Base-by-base conservation (phyloP, 2,797 vertebrate species). In the Oreonectes daqikongensis region DNA sequence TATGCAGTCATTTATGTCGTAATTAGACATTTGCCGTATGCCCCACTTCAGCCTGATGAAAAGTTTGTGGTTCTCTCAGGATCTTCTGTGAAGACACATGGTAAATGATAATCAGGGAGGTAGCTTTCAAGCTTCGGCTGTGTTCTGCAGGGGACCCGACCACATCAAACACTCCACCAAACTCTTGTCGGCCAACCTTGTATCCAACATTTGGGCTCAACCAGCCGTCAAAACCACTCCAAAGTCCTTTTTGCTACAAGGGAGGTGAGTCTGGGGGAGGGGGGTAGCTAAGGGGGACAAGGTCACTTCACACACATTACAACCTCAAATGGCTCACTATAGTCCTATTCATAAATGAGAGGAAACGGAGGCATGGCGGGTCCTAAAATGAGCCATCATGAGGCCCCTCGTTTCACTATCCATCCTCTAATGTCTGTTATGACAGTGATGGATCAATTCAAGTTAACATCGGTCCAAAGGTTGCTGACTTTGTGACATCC, bases 301-400 rank as follows among this genome's bases (percentile, higher is more conserved):
- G 86, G 83, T 87, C 86, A 78, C 81, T 78, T 59, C 79, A 86
- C 71, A 64, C 84, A 79, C 82, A 80, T 87, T 84, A 83, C 48
- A 24, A 72, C 81, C 83, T 88, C 72, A 88, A 89, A 89, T 89
- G 82, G 84, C 86, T 89, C 84, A 88, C 88, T 72, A 59, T 72
- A 48, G 79, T 22, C 64, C 75, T 68, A 82, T 84, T 84, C 83
- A 82, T 76, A 59, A 75, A 46, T 24, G 69, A 63, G 69, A 17
- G 83, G 78, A 78, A 80, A 72, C 59, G 14, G 57, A 50, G 69
- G 52, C 55, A 77, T 72, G 80, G 32, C 80, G 73, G 77, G 69
- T 79, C 69, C 57, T 72, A 77, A 63, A 78, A 69, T 84, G 53
- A 81, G 79, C 38, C 70, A 66, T 83, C 68, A 72, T 15, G 42